A percentile compares a stretch with the other conserved stretches of the same genome.
These are phyloP conservation scores for Ganaspis sp. DNA, from an alignment of 1,140 invertebrate genomes.

Conservation along the genomic window DNA sequence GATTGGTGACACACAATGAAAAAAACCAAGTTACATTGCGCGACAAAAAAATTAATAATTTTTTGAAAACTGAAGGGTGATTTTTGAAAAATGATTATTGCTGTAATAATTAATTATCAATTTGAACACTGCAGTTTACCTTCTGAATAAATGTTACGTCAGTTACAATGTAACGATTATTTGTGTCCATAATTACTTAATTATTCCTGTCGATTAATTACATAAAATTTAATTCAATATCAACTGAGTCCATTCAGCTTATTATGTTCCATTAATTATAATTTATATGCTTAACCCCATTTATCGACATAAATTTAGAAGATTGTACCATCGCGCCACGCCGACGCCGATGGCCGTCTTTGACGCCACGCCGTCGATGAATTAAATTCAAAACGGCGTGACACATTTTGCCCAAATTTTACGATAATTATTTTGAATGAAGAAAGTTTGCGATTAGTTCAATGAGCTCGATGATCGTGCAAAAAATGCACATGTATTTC, in stretches of 20 bases:
- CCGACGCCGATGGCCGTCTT: not conserved
- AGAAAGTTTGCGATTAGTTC: too few species aligned
- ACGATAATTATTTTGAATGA: too few species aligned
- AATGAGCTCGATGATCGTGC: too few species aligned
- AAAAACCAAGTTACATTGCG: too few species aligned
- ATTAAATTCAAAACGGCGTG: not conserved
- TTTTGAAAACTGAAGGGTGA: too few species aligned
- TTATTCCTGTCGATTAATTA: constrained; percentile 10
- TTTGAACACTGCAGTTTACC: too few species aligned
- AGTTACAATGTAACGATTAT: not conserved
- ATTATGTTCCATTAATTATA: constrained; percentile 15
- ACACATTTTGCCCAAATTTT: not conserved
- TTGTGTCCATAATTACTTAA: not conserved
- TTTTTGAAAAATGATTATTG: too few species aligned
- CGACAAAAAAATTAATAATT: too few species aligned
- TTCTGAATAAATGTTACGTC: not conserved
- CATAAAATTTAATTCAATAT: not conserved
- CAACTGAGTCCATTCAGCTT: not conserved
- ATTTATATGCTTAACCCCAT: not conserved
- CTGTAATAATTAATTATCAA: too few species aligned
- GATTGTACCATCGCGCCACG: not conserved
- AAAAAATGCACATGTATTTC: too few species aligned
- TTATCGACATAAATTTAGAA: constrained; percentile 2
- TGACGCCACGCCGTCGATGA: not conserved
- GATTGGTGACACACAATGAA: too few species aligned